Evolutionary conservation across 1,140 invertebrate species (phyloP).

Genomic region (Telenomus remus): DNA sequence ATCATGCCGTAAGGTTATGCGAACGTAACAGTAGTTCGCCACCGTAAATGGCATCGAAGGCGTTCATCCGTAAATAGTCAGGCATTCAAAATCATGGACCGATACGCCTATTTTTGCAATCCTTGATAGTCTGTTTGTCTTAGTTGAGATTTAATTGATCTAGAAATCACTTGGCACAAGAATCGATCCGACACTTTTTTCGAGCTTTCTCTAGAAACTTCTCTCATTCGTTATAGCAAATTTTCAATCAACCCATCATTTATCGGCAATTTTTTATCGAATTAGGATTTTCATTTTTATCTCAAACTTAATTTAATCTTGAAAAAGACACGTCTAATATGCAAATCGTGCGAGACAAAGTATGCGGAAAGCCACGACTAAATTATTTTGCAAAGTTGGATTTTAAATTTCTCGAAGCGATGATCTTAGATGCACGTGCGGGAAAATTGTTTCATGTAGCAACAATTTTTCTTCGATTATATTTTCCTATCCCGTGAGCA

Average conservation of each 20-base stretch:
- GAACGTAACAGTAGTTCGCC: conserved; percentile 16
- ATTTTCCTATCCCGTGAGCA: too few relatives aligned
- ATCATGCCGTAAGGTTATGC: conserved; percentile 39
- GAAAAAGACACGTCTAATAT: conserved; percentile 7
- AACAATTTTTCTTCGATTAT: conserved; percentile 6
- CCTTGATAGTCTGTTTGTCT: conserved; percentile 9
- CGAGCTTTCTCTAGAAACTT: conserved; percentile 8
- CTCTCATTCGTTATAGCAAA: not conserved
- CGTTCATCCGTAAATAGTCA: conserved; percentile 27
- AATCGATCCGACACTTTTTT: conserved; percentile 6
- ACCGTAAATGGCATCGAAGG: conserved; percentile 28
- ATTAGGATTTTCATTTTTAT: too few relatives aligned
- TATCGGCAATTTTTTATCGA: too few relatives aligned
- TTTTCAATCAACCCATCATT: too few relatives aligned
- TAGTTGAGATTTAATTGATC: conserved; percentile 20
- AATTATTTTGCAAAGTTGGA: conserved; percentile 23
- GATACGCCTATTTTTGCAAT: conserved; percentile 19
- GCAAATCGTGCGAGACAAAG: not conserved
- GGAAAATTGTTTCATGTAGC: conserved; percentile 6
- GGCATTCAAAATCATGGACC: conserved; percentile 31
- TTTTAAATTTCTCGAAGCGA: conserved; percentile 25
- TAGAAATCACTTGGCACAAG: conserved; percentile 7
- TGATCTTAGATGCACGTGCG: conserved; percentile 8
- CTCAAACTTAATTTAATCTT: too few relatives aligned
- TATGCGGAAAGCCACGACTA: conserved; percentile 11